Evolutionary conservation across 2,797 vertebrate genomes (phyloP).

Genomic region (Galaxias olidus): DNA sequence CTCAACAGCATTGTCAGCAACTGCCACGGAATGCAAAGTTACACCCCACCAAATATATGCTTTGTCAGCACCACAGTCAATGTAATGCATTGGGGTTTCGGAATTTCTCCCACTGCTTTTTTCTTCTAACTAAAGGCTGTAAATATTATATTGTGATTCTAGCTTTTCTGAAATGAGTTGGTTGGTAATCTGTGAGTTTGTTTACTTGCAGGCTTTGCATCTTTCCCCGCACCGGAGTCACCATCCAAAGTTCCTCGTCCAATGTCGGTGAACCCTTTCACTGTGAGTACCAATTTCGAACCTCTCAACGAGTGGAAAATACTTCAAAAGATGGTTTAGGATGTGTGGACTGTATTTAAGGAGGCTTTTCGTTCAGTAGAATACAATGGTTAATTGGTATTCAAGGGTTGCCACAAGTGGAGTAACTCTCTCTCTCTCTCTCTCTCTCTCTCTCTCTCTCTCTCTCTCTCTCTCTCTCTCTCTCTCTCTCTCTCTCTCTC

Average conservation of each 20-base stretch:
- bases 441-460: background rate
- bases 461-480: conserved; percentile 1
- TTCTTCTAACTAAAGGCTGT: too few relatives aligned
- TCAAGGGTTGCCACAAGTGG: conserved; percentile 9
- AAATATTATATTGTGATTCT: background rate
- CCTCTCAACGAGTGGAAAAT: conserved; percentile 4
- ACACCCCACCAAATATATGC: conserved; percentile 6
- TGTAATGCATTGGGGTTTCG: background rate
- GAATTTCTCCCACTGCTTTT: too few relatives aligned
- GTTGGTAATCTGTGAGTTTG: background rate
- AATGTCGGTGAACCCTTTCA: conserved; percentile 82
- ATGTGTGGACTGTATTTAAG: background rate
- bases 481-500: conserved; percentile 28
- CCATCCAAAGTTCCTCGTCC: conserved; percentile 73
- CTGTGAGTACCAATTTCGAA: conserved; percentile 63
- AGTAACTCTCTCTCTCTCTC: conserved; percentile 20
- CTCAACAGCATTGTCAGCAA: conserved; percentile 15
- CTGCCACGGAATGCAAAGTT: conserved; percentile 23
- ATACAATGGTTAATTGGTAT: conserved; percentile 15
- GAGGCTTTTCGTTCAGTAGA: background rate
- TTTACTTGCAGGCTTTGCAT: conserved; percentile 66
- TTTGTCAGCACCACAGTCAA: background rate
- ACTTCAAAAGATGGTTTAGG: background rate
- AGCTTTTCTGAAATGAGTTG: background rate
- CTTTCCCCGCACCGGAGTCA: conserved; percentile 69